Evolutionary conservation across 2,888 invertebrate genomes (phyloP).

Genomic region (Parnassius orleans): DNA sequence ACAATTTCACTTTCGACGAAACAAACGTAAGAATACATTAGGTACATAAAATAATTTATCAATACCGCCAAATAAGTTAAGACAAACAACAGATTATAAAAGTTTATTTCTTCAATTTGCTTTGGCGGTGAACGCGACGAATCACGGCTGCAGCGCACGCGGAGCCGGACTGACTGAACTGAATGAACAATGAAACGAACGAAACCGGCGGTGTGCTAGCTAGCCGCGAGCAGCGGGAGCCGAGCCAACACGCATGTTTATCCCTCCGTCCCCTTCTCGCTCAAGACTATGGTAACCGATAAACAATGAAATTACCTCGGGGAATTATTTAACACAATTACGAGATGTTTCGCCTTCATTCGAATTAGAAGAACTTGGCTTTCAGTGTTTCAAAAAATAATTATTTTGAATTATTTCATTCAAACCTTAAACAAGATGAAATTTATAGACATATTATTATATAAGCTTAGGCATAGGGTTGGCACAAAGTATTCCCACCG

Average conservation of each 20-base stretch:
- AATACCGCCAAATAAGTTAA: slow-evolving; percentile 35
- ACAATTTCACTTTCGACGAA: slow-evolving; percentile 29
- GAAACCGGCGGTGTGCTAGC: slow-evolving; percentile 29
- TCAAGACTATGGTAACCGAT: neutral
- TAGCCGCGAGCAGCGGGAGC: slow-evolving; percentile 38
- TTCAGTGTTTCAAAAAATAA: too few relatives aligned
- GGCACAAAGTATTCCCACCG: too few relatives aligned
- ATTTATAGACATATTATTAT: too few relatives aligned
- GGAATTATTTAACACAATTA: too few relatives aligned
- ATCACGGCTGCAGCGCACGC: slow-evolving; percentile 64
- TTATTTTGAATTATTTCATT: too few relatives aligned
- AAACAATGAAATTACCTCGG: too few relatives aligned
- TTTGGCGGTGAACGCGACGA: slow-evolving; percentile 40
- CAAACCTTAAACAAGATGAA: too few relatives aligned
- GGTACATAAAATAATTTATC: slow-evolving; percentile 17
- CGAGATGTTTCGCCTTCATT: too few relatives aligned
- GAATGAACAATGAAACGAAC: slow-evolving; percentile 26
- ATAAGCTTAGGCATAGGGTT: too few relatives aligned
- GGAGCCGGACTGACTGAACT: slow-evolving; percentile 59
- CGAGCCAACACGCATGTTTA: slow-evolving; percentile 30
- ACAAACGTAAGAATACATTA: slow-evolving; percentile 21
- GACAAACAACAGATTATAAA: slow-evolving; percentile 30
- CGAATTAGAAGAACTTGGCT: too few relatives aligned
- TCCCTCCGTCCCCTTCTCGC: slow-evolving; percentile 41
- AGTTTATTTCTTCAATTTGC: slow-evolving; percentile 34